phyloP scores from a whole-genome alignment of 2,113 vertebrate genomes.

The Antidorcas marsupialis region DNA sequence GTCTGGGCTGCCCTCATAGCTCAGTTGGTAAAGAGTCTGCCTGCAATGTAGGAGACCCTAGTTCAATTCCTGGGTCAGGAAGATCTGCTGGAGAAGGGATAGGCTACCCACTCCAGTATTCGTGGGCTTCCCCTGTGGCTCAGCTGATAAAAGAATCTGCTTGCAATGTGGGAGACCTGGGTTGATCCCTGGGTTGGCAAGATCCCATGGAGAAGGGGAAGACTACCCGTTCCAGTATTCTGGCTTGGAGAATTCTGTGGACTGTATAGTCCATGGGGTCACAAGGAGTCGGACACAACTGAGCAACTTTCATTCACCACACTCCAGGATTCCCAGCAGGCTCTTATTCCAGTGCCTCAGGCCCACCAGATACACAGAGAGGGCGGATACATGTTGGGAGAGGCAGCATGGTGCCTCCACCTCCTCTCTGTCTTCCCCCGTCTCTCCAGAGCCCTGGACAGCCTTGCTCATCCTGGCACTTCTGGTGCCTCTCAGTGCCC shows the following conservation, averaged over 20 bases:
- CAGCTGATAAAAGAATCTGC: neutral
- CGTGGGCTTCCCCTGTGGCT: no score
- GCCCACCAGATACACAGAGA: neutral
- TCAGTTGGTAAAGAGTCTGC: neutral
- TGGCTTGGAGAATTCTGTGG: neutral
- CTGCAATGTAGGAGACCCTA: neutral
- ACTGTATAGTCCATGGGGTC: neutral
- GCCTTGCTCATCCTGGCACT: neutral
- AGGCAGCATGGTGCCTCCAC: no score
- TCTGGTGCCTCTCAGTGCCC: neutral
- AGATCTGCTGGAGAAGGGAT: neutral
- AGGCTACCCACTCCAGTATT: neutral
- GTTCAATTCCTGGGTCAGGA: neutral
- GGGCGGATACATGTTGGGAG: neutral
- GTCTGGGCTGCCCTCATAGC: neutral
- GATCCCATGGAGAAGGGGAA: neutral
- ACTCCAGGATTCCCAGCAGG: neutral
- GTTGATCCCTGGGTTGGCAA: neutral
- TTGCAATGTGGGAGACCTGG: neutral
- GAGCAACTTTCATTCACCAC: neutral
- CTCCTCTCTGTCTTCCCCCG: neutral
- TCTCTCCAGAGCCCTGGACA: neutral
- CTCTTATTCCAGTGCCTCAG: neutral
- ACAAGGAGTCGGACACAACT: neutral
- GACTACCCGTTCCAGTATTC: neutral